Evolutionary conservation across 2,113 vertebrate species (phyloP).

Genomic region (Podarcis cretensis): DNA sequence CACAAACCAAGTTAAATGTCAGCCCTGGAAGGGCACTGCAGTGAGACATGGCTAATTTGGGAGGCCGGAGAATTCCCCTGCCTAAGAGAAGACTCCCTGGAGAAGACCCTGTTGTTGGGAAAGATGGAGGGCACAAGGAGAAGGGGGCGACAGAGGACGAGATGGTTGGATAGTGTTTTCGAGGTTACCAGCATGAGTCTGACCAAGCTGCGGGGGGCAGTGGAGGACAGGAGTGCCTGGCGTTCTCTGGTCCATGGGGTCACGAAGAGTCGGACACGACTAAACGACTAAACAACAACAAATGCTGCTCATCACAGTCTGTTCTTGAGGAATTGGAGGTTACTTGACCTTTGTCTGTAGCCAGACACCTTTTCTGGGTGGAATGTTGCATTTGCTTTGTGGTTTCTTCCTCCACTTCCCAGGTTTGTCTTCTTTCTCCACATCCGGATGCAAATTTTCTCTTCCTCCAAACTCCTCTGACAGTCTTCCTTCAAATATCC

Average conservation of each 20-base stretch:
- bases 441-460: slow-evolving; percentile 14
- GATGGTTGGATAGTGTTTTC: too few species aligned
- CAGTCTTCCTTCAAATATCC: slow-evolving; percentile 31
- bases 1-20: slow-evolving; percentile 60
- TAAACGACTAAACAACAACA: too few species aligned
- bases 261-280: too few species aligned
- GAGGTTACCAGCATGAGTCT: too few species aligned
- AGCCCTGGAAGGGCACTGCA: slow-evolving; percentile 67
- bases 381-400: background rate
- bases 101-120: too few species aligned
- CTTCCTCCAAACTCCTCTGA: background rate
- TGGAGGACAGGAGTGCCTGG: too few species aligned
- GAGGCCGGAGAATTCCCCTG: slow-evolving; percentile 64
- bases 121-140: too few species aligned
- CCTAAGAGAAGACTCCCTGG: too few species aligned
- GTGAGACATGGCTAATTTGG: slow-evolving; percentile 73
- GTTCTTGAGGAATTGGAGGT: slow-evolving; percentile 62
- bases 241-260: too few species aligned
- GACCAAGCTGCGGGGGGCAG: too few species aligned
- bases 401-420: background rate
- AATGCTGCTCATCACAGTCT: slow-evolving; percentile 63
- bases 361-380: slow-evolving; percentile 36
- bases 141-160: too few species aligned
- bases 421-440: background rate
- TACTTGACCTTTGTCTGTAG: slow-evolving; percentile 70